These are phyloP conservation scores for Talpa occidentalis DNA, from an alignment of 2,113 vertebrate genomes.

Conservation along the genomic window DNA sequence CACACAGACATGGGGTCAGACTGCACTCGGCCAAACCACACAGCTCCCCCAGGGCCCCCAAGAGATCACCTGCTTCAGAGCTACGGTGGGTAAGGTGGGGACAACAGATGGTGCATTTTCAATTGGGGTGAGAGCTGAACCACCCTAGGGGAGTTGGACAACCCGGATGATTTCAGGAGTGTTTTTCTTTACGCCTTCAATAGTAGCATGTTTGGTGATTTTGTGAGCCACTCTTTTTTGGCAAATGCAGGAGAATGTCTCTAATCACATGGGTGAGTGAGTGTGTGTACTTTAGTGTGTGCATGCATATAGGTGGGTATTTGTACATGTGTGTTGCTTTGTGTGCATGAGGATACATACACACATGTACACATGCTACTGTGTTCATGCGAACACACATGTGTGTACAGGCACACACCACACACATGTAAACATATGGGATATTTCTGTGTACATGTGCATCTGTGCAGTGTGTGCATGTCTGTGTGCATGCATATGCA, in stretches of 20 bases:
- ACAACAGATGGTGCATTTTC: not conserved
- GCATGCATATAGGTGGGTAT: rapidly evolving
- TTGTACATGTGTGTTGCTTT: not conserved
- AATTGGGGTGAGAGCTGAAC: rapidly evolving
- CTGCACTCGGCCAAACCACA: not conserved
- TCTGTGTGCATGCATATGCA: not conserved
- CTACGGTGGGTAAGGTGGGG: not conserved
- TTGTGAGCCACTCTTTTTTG: rapidly evolving
- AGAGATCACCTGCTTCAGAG: not conserved
- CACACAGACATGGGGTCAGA: not conserved
- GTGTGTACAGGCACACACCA: no score
- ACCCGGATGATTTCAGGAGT: not conserved
- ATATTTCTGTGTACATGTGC: no score
- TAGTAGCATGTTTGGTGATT: not conserved
- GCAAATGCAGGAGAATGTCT: not conserved
- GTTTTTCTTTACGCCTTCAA: not conserved
- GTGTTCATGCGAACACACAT: no score
- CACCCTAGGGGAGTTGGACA: not conserved
- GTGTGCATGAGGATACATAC: not conserved
- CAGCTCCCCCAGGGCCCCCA: not conserved
- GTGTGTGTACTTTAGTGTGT: not conserved
- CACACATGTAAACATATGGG: no score
- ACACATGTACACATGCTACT: not conserved
- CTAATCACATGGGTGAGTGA: not conserved
- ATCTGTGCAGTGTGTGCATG: not conserved